These are phyloP conservation scores for Zygaena filipendulae DNA, from an alignment of 2,888 invertebrate genomes.

Conservation along the genomic window DNA sequence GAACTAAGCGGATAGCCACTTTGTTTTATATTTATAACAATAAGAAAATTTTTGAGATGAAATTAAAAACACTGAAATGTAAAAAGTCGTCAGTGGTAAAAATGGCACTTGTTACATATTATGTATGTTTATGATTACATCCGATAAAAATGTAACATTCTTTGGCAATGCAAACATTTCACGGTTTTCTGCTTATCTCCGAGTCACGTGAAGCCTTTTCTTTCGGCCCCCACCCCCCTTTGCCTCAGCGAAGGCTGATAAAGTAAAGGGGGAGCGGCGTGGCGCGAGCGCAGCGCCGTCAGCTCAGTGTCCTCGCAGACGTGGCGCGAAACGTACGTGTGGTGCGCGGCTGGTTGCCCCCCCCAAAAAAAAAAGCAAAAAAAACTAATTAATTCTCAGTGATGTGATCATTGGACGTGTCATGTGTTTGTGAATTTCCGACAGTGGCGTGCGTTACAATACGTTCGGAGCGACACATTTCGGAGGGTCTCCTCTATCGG, in stretches of 20 bases:
- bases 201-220: slow-evolving; percentile 58
- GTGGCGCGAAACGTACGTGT: slow-evolving; percentile 28
- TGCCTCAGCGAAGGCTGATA: slow-evolving; percentile 57
- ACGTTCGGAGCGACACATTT: slow-evolving; percentile 20
- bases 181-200: slow-evolving; percentile 36
- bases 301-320: slow-evolving; percentile 45
- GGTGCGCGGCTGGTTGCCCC: slow-evolving; percentile 28
- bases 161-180: too few relatives aligned
- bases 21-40: too few relatives aligned
- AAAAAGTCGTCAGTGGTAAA: too few relatives aligned
- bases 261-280: slow-evolving; percentile 31
- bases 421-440: slow-evolving; percentile 17
- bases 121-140: too few relatives aligned
- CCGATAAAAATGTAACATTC: too few relatives aligned
- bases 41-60: too few relatives aligned
- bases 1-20: too few relatives aligned
- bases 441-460: slow-evolving; percentile 19
- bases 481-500: too few relatives aligned
- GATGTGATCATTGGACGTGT: slow-evolving; percentile 23
- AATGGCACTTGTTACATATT: too few relatives aligned
- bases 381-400: slow-evolving; percentile 24
- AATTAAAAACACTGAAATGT: too few relatives aligned
- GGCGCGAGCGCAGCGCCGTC: slow-evolving; percentile 49
- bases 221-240: slow-evolving; percentile 38
- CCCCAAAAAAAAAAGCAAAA: slow-evolving; percentile 5